Base-by-base conservation (phyloP, 2,888 invertebrate species). In the Fragum whitleyi region DNA sequence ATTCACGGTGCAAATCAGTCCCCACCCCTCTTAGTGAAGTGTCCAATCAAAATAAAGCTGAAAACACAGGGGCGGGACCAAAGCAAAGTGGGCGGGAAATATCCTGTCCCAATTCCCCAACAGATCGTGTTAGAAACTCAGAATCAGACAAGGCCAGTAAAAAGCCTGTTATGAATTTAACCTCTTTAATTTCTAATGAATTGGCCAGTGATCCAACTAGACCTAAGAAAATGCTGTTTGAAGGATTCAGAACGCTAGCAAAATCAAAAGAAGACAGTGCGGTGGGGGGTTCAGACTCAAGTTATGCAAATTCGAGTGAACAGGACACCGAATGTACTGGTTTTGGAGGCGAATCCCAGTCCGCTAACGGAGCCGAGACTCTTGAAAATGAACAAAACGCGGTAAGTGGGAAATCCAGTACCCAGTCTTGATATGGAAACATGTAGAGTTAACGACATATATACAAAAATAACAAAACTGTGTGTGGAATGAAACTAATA, bases 231-330 rank as follows among this genome's bases (percentile, higher is more conserved):
- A 93, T 93, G 88, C 95, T 96, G 90, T 95, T 96, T 91, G 96
- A 96, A 89, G 96, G 96, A 87, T 95, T 96, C 92, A 94, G 95
- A 85, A 95, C 96, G 7, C 93, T 96, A 79, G 94, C 94, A 74
- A 94, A 95, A 89, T 95, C 95, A 88, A 94, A 95, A 89, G 95
- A 86, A 79, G 90, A 88, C 71, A 85, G 79, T 74, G 79, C 75
- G 6, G 65, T 65, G 67, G 81, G 74, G 69, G 83, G 70, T 74
- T 16, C 59, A 59, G 83, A 83, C 26, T 73, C 74, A 57, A 85
- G 81, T 81, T 85, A 86, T 81, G 87, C 82, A 79, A 81, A 79
- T 81, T 83, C 83, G 29, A 47, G 61, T n/a, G 83, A 83, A 75
- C 70, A 55, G 21, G 79, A 82, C 73, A 76, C 67, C 21, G 81